phyloP scores from a whole-genome alignment of 2,888 invertebrate genomes.

The Tanytarsus gracilentus region DNA sequence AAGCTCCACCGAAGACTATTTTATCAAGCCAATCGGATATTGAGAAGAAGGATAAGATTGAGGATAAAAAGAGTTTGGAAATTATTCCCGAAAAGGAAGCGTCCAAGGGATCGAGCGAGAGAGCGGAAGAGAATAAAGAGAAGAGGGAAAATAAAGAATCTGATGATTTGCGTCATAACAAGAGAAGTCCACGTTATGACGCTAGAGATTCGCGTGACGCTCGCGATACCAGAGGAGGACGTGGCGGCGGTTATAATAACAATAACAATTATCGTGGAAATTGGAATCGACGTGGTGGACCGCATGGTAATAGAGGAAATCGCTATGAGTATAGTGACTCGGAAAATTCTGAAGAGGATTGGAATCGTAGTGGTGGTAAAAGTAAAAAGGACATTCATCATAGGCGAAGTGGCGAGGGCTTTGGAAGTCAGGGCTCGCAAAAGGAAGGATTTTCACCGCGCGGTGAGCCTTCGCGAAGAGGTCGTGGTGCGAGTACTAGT shows the following conservation, averaged over 20 bases:
- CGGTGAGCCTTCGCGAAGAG: slow-evolving; percentile 81
- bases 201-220: slow-evolving; percentile 2
- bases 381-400: not conserved
- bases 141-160: not conserved
- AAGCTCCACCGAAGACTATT: slow-evolving; percentile 9
- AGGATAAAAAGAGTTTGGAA: slow-evolving; percentile 20
- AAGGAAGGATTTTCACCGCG: slow-evolving; percentile 74
- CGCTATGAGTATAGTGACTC: slow-evolving; percentile 48
- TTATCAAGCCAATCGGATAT: not conserved
- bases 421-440: slow-evolving; percentile 32
- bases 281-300: slow-evolving; percentile 42
- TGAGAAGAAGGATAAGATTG: slow-evolving; percentile 18
- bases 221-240: slow-evolving; percentile 41
- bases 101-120: not conserved
- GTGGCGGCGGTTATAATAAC: slow-evolving; percentile 46
- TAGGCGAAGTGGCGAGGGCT: not conserved
- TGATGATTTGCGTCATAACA: slow-evolving; percentile 9
- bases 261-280: slow-evolving; percentile 46
- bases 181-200: slow-evolving; percentile 5
- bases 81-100: slow-evolving; percentile 27
- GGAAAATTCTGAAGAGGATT: slow-evolving; percentile 62
- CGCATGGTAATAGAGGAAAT: slow-evolving; percentile 43
- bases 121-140: not conserved
- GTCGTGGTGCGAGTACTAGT: slow-evolving; percentile 54
- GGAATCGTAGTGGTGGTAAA: slow-evolving; percentile 41